Conservation (phyloP, 2,888 invertebrate genomes). For the Alsophila aescularia region DNA sequence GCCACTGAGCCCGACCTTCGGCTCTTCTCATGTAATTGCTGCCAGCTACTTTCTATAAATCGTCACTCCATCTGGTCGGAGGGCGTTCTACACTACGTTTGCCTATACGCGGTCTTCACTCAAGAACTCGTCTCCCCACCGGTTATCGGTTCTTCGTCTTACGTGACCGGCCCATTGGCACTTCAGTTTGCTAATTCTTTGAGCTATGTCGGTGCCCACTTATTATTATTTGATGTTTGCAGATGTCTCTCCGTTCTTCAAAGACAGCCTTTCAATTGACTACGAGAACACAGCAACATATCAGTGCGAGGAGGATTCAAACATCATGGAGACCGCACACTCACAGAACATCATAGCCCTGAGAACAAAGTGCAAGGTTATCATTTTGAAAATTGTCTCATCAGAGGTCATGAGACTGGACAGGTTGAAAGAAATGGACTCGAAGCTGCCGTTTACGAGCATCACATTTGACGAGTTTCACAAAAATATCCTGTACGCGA, state of each 20-base stretch:
- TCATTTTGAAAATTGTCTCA: slow-evolving; percentile 59
- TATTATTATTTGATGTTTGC: slow-evolving; percentile 27
- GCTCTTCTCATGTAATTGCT: no score
- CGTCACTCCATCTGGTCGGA: neutral
- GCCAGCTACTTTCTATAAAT: neutral
- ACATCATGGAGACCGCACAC: slow-evolving; percentile 71
- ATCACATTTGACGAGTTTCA: slow-evolving; percentile 71
- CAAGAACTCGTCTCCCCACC: no score
- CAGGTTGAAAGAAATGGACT: slow-evolving; percentile 60
- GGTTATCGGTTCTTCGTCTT: no score
- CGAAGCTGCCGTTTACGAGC: slow-evolving; percentile 66
- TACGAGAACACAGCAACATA: slow-evolving; percentile 48
- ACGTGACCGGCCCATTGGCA: no score
- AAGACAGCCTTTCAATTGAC: slow-evolving; percentile 49
- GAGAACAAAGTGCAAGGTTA: slow-evolving; percentile 66
- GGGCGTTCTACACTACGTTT: no score
- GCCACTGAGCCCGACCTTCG: no score
- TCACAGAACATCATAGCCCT: slow-evolving; percentile 62
- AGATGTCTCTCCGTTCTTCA: slow-evolving; percentile 66
- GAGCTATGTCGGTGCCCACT: no score
- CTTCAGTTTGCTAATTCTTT: no score
- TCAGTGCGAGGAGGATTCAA: slow-evolving; percentile 54
- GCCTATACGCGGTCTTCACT: no score
- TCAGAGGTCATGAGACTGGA: slow-evolving; percentile 51
- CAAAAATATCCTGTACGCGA: slow-evolving; percentile 69